Evolutionary conservation across 1,140 invertebrate genomes (phyloP), one percentile per base, ranked within the genome.

Genomic region (Bradysia coprophila): DNA sequence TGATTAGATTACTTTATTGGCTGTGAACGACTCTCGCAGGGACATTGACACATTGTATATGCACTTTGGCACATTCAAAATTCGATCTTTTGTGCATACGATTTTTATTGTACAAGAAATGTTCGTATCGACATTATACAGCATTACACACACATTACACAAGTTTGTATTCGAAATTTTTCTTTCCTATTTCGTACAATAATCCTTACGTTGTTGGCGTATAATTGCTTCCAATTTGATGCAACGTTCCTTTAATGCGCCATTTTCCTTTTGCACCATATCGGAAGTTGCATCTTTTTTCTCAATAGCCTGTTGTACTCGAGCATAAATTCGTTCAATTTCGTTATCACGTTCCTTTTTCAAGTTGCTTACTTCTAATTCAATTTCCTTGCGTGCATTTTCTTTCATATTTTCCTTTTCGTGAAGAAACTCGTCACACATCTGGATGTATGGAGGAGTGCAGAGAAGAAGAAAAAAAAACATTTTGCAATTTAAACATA

Each of bases 261-360:
- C 68, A 21, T 75, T 65, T 51, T 85, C 76, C 19, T 75, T 69
- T 21, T 71, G 73, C 2, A 85, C 57, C 45, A 78, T 70, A 44
- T 73, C 70, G 22, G 85, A 70, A 9, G 75, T 69, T 19, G 81
- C 71, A 53, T 86, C 78, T 61, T 86, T 86, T 36, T 77, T 72
- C 1, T 74, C 71, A 6, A 88, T 69, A 2, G 81, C 74, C 42
- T 84, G 68, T 60, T 83, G 84, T 32, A 88, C 77, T 49, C 81
- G 49, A 20, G 52, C 52, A 49, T 63, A 64, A 9, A 67, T 53
- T 45, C 64, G 54, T 38, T 67, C 61, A 49, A 69, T 54, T 48
- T 70, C 58, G 44, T 57, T 56, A 43, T 65, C 65, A 22, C 62
- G 57, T 3, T 56, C 56, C 23, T 52, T 53, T 45, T 55, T 61